A percentile compares a stretch with the other conserved stretches of the same genome.
These are phyloP conservation scores for Callosobruchus maculatus DNA, from an alignment of 2,888 invertebrate species.

Conservation along the genomic window DNA sequence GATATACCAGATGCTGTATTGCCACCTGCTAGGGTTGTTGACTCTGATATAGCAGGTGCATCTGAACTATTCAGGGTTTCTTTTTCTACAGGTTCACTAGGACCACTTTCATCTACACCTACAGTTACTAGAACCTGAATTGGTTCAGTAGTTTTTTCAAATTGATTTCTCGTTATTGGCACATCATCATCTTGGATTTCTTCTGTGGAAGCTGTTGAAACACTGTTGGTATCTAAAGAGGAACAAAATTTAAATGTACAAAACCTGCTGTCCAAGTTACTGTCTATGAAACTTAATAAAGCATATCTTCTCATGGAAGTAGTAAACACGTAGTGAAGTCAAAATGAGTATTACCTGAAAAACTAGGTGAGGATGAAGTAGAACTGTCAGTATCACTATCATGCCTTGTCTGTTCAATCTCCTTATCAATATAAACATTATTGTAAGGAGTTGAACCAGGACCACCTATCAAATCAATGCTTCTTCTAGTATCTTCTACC, in stretches of 20 bases:
- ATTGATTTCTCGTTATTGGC: not conserved
- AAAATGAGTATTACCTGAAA: conserved; percentile 30
- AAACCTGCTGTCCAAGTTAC: no score
- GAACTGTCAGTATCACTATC: conserved; percentile 35
- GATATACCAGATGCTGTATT: not conserved
- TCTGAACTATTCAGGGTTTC: not conserved
- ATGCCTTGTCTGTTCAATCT: conserved; percentile 16
- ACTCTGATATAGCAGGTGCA: not conserved
- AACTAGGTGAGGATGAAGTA: conserved; percentile 40
- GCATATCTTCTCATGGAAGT: no score
- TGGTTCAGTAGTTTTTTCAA: not conserved
- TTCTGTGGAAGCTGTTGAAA: conserved; percentile 29
- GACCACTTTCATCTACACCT: not conserved
- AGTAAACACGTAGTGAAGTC: no score
- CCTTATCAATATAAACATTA: conserved; percentile 43
- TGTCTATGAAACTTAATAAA: no score
- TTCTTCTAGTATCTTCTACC: conserved; percentile 21
- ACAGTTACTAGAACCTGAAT: not conserved
- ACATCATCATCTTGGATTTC: conserved; percentile 15
- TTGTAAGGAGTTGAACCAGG: conserved; percentile 50
- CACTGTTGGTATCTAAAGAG: conserved; percentile 17
- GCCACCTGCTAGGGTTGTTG: not conserved
- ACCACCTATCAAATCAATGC: conserved; percentile 37
- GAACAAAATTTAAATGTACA: no score
- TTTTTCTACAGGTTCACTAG: not conserved